Conservation (phyloP, 2,797 vertebrate genomes). For the Micrastur ruficollis region DNA sequence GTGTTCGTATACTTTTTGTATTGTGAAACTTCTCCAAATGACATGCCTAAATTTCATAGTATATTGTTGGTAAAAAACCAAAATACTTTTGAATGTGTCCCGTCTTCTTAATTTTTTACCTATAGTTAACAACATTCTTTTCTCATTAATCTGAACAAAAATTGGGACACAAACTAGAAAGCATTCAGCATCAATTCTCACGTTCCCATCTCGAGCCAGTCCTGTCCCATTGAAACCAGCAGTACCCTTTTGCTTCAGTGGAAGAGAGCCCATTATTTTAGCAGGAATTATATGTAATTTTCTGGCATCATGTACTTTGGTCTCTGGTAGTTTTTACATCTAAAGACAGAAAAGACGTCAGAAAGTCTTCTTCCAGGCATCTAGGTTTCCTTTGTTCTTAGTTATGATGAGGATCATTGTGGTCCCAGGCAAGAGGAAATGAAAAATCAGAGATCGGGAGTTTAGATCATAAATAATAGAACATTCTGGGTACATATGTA, state of each 20-base stretch:
- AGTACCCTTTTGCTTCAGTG: background rate
- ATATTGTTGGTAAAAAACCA: background rate
- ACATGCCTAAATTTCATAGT: background rate
- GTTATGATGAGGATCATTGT: background rate
- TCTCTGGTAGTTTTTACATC: background rate
- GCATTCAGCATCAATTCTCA: background rate
- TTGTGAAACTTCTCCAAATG: background rate
- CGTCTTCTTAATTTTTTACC: background rate
- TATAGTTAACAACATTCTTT: background rate
- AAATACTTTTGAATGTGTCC: background rate
- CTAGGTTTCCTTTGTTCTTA: background rate
- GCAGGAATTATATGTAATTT: background rate
- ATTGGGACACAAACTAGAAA: background rate
- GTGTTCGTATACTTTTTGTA: background rate
- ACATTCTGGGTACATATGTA: background rate
- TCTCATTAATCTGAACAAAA: background rate
- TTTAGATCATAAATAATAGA: background rate
- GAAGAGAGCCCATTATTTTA: background rate
- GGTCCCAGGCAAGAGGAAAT: background rate
- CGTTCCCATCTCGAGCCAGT: background rate
- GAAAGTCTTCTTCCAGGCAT: background rate
- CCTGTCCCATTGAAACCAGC: background rate
- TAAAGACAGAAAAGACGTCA: background rate
- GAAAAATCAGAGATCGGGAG: background rate
- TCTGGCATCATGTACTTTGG: background rate